A percentile compares a stretch with the other conserved stretches of the same genome.
Evolutionary conservation across 2,888 invertebrate genomes (phyloP).

Genomic region (Thereva unica): DNA sequence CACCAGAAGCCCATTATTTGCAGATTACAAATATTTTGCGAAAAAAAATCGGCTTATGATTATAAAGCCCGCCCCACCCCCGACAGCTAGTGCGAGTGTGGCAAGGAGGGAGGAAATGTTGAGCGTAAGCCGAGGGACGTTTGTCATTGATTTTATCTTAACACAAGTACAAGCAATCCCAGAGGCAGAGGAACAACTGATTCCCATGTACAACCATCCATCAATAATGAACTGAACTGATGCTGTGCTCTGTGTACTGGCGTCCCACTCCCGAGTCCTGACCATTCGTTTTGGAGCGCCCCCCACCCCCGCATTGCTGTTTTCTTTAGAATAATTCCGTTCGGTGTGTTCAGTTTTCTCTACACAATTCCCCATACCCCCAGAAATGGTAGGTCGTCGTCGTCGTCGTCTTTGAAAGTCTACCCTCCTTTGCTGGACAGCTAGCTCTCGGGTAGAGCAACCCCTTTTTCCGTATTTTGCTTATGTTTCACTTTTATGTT

Average conservation of each 20-base stretch:
- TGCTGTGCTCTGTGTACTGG: conserved; percentile 11
- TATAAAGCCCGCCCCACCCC: conserved; percentile 14
- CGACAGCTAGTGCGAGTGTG: conserved; percentile 22
- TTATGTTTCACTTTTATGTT: conserved; percentile 37
- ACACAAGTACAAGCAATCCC: conserved; percentile 19
- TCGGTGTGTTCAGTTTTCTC: conserved; percentile 17
- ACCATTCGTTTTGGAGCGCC: conserved; percentile 1
- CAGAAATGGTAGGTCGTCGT: too few relatives aligned
- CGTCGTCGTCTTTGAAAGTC: conserved; percentile 12
- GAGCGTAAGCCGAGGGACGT: background rate
- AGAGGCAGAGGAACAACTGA: conserved; percentile 6
- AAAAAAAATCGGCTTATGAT: conserved; percentile 30
- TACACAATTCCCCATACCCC: conserved; percentile 9
- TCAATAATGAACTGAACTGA: conserved; percentile 28
- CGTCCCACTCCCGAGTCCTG: background rate
- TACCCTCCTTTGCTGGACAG: conserved; percentile 9
- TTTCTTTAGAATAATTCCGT: conserved; percentile 15
- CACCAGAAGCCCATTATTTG: conserved; percentile 19
- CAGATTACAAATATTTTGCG: conserved; percentile 21
- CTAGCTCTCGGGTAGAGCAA: conserved; percentile 9
- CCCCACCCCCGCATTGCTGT: background rate
- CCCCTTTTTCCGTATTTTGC: conserved; percentile 36
- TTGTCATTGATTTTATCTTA: conserved; percentile 34
- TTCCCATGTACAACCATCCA: conserved; percentile 24
- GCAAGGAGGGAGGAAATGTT: background rate